Evolutionary conservation across 1,140 invertebrate genomes (phyloP), one percentile per base, ranked within the genome.

Genomic region (Adoxophyes honmai): DNA sequence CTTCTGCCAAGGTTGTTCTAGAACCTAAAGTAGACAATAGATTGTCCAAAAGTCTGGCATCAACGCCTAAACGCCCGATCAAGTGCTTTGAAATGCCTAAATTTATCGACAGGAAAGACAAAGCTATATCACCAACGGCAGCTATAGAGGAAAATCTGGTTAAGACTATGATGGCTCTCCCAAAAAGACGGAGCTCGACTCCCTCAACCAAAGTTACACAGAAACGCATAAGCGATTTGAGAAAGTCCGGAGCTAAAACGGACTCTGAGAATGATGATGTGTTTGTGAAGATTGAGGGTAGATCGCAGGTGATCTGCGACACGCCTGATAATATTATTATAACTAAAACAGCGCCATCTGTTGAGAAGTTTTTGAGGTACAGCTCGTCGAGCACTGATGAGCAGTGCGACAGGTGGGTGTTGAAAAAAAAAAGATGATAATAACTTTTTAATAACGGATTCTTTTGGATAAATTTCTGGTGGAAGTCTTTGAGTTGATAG

Each of bases 301-400:
- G 57, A 1, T 60, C 75, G 0, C 75, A 80, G 9, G 56, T 84
- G 0, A 39, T 87, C 0, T 82, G 77, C 28, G 69, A 70, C 14
- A 77, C 81, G 5, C 73, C 80, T 0, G 73, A 80, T 5, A 85
- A 80, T 69, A 69, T 88, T 13, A 48, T 83, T 16, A 82, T 88
- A 48, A 82, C 75, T 1, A 82, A 81, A 62, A 86, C 82, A 55
- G 82, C 85, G 68, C 85, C 85, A 62, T 86, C 82, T 67, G 35
- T 68, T 1, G 82, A 83, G 56, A 55, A 55, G 9, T 72, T 83
- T 9, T 33, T 62, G 15, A 55, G 53, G 18, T 65, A 51, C 21
- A 74, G 70, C 33, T 69, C 65, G 8, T 71, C 73, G 1, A 72
- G 76, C 1, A 73, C 60, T 10, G 74, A 78, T 55, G 70, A 71